Percentiles rank a stretch among this genome's conserved stretches.
These are phyloP conservation scores for Mythimna albipuncta DNA, from an alignment of 2,888 invertebrate genomes.

Conservation along the genomic window DNA sequence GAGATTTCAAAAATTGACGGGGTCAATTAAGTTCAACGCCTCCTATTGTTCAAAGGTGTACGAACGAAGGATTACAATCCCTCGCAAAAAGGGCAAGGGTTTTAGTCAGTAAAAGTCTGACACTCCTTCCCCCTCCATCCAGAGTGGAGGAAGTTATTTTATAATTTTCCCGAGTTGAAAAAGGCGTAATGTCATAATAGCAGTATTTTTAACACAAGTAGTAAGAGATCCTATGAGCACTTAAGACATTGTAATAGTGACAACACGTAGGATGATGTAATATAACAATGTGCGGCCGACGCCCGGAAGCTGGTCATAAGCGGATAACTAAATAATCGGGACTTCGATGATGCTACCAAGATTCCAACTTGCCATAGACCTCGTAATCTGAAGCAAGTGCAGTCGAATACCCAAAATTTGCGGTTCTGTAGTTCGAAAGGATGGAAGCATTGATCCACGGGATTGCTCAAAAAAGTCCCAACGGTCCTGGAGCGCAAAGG, in stretches of 20 bases:
- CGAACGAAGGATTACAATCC: too few species aligned
- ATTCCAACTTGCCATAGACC: conserved; percentile 65
- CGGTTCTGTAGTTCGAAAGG: too few species aligned
- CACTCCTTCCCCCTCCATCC: too few species aligned
- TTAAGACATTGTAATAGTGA: conserved; percentile 48
- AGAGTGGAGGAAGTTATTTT: too few species aligned
- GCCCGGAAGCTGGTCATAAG: conserved; percentile 79
- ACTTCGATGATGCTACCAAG: conserved; percentile 72
- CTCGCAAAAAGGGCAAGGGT: too few species aligned
- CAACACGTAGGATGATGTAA: conserved; percentile 59
- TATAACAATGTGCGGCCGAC: conserved; percentile 51
- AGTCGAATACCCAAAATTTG: not conserved
- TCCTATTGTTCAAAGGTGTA: too few species aligned
- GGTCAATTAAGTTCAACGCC: too few species aligned
- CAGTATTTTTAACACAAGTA: not conserved
- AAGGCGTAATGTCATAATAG: not conserved
- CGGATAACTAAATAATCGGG: conserved; percentile 80
- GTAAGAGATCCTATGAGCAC: conserved; percentile 34
- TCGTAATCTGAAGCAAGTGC: conserved; percentile 27
- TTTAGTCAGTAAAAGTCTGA: too few species aligned
- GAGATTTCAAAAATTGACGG: too few species aligned
- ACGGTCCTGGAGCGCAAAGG: too few species aligned
- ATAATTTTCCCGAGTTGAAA: not conserved
- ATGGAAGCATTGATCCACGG: too few species aligned
- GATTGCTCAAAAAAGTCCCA: too few species aligned